A percentile compares a stretch with the other conserved stretches of the same genome.
Evolutionary conservation across 2,113 vertebrate species (phyloP).

Genomic region (Mobula birostris): DNA sequence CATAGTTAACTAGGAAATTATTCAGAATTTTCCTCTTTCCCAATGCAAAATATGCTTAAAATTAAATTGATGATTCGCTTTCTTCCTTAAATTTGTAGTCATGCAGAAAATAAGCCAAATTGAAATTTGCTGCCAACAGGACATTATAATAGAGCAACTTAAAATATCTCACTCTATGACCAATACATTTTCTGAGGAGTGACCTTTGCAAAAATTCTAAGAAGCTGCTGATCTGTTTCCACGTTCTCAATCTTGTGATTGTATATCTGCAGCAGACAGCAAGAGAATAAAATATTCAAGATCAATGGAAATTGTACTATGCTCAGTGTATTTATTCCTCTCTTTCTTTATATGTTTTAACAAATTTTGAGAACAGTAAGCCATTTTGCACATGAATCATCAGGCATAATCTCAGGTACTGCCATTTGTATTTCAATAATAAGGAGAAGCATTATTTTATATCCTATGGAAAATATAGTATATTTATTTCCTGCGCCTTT

Average conservation of each 20-base stretch:
- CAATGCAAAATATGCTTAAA: background rate
- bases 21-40: background rate
- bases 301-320: background rate
- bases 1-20: background rate
- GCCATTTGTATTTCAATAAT: background rate
- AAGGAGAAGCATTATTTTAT: background rate
- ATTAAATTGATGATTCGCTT: background rate
- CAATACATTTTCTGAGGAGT: background rate
- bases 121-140: background rate
- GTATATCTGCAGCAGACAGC: background rate
- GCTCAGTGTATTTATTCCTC: background rate
- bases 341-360: background rate
- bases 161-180: background rate
- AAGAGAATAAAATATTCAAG: background rate
- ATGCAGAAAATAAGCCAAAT: constrained; percentile 3
- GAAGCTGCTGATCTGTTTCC: background rate
- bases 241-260: background rate
- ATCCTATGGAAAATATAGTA: background rate
- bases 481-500: too few species aligned
- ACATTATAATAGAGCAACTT: background rate
- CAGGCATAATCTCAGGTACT: background rate
- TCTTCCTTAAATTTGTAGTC: background rate
- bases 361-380: background rate
- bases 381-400: constrained; percentile 8
- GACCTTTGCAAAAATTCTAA: too few species aligned